Percentiles rank a stretch among this genome's conserved stretches.
These are phyloP conservation scores for Chymomyza procnemis DNA, from an alignment of 2,888 invertebrate genomes.

Conservation along the genomic window DNA sequence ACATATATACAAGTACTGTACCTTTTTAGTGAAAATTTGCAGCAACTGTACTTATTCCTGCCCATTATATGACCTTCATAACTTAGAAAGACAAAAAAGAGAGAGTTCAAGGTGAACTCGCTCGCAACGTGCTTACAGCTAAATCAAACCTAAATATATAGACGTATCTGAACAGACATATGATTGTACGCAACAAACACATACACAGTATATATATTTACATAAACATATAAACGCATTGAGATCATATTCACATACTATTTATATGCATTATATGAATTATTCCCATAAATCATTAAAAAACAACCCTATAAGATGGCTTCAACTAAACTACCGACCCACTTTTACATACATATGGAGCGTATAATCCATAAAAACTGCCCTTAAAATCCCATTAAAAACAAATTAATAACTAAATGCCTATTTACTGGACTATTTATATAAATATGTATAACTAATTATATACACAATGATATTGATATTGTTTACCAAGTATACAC, in stretches of 20 bases:
- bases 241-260: slow-evolving; percentile 18
- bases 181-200: slow-evolving; percentile 39
- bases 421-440: slow-evolving; percentile 63
- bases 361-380: slow-evolving; percentile 25
- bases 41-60: slow-evolving; percentile 69
- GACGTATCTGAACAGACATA: slow-evolving; percentile 63
- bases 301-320: slow-evolving; percentile 35
- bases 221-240: slow-evolving; percentile 22
- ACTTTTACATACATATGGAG: slow-evolving; percentile 34
- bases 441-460: slow-evolving; percentile 24
- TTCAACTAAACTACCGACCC: slow-evolving; percentile 48
- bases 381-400: slow-evolving; percentile 9
- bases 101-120: neutral
- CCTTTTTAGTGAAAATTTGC: slow-evolving; percentile 63
- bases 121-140: slow-evolving; percentile 30
- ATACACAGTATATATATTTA: slow-evolving; percentile 13
- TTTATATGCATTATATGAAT: slow-evolving; percentile 29
- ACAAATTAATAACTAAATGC: slow-evolving; percentile 29
- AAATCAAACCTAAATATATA: slow-evolving; percentile 26
- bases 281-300: slow-evolving; percentile 10
- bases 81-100: slow-evolving; percentile 1
- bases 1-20: slow-evolving; percentile 64
- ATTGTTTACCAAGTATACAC: slow-evolving; percentile 46
- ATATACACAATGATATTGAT: slow-evolving; percentile 19
- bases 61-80: slow-evolving; percentile 68